A percentile compares a stretch with the other conserved stretches of the same genome.
phyloP scores from a whole-genome alignment of 2,113 vertebrate species.

The Canis aureus region DNA sequence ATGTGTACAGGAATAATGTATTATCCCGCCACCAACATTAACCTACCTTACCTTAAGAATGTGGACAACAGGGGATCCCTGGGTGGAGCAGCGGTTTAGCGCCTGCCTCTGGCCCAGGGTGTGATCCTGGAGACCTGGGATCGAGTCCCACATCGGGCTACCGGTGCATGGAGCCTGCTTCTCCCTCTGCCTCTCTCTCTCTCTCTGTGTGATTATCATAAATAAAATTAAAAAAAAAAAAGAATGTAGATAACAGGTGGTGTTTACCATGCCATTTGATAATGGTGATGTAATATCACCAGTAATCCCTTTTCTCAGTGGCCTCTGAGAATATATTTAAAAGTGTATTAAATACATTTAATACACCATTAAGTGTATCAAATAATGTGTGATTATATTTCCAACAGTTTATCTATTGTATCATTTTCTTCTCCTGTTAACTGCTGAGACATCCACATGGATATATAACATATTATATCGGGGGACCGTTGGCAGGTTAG shows the following conservation, averaged over 20 bases:
- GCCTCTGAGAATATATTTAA: background rate
- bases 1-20: background rate
- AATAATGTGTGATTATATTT: background rate
- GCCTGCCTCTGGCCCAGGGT: too few species aligned
- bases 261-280: background rate
- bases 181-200: too few species aligned
- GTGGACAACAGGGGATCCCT: background rate
- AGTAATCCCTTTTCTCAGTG: background rate
- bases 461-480: background rate
- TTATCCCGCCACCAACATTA: background rate
- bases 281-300: background rate
- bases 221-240: too few species aligned
- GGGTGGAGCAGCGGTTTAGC: too few species aligned
- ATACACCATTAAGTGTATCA: background rate
- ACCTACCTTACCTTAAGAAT: background rate
- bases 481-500: background rate
- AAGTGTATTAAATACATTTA: too few species aligned
- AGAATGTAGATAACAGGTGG: background rate
- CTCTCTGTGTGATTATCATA: too few species aligned
- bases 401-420: background rate
- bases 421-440: background rate
- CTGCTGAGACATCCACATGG: background rate
- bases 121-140: too few species aligned
- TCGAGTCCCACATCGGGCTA: too few species aligned
- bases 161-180: too few species aligned